Evolutionary conservation across 2,113 vertebrate genomes (phyloP), one percentile per base, ranked within the genome.

Genomic region (Elephas maximus): DNA sequence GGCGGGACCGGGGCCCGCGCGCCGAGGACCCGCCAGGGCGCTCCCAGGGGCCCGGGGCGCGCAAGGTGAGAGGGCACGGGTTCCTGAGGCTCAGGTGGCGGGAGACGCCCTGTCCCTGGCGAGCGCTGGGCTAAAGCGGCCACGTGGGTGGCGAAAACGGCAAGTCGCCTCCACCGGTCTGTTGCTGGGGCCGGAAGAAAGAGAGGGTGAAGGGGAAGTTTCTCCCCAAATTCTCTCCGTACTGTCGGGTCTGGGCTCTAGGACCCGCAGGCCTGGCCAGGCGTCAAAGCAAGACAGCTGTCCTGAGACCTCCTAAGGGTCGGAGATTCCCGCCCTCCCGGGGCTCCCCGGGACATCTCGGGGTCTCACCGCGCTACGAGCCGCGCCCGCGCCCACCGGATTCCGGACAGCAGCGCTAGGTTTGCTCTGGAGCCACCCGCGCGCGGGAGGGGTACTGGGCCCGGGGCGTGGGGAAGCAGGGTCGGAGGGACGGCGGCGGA

Each of bases 61-160:
- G 8, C 15, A 2, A 90, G 93, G 95, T 88, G 97, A 94, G 95
- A 33, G n/a, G 11, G 60, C 41, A 8, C n/a, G 23, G 63, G 93
- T 60, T 91, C 10, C 18, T 26, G 0, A 57, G 88, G 45, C 91
- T 57, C 95, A 10, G 57, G 37, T 23, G 10, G 37, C 20, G 62
- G 26, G 26, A 45, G 51, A 15, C 4, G 91, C n/a, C 15, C 37
- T 0, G 48, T 63, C 65, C 1, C 28, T 45, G 80, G 12, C 28
- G 1, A 90, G 73, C 41, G 74, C 48, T 73, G 15, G 6, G 57
- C 63, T 7, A 18, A 21, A 2, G 81, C 5, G 48, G 88, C 89
- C 89, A 8, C 30, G 37, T 67, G 96, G 87, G 63, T 30, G 15
- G 71, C 21, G 11, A 30, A 37, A 57, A 93, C 67, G 51, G 33